Conservation (phyloP, 2,888 invertebrate species). For the Orthosia incerta region DNA sequence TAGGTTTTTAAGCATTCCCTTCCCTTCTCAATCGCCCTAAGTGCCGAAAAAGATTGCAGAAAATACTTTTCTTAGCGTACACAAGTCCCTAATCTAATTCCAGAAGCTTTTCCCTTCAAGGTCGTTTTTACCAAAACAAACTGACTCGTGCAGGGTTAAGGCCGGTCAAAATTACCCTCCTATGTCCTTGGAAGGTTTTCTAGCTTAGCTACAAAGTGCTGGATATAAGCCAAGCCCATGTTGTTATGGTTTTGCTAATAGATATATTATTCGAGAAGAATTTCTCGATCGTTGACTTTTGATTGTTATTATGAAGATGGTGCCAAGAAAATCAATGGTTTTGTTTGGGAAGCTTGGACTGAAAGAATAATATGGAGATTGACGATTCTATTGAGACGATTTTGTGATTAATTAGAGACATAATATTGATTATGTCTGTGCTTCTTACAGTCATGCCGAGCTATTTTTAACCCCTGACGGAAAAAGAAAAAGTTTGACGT, state of each 20-base stretch:
- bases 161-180: slow-evolving; percentile 32
- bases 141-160: slow-evolving; percentile 38
- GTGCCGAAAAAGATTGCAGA: not conserved
- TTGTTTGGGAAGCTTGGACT: not conserved
- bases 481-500: too few species aligned
- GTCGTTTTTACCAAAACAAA: slow-evolving; percentile 43
- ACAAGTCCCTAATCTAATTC: slow-evolving; percentile 22
- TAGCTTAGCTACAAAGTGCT: slow-evolving; percentile 27
- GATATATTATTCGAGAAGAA: slow-evolving; percentile 31
- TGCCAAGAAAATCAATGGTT: slow-evolving; percentile 42
- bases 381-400: not conserved
- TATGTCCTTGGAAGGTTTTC: slow-evolving; percentile 44
- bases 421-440: not conserved
- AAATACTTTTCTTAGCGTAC: slow-evolving; percentile 14
- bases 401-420: not conserved
- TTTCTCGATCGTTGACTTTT: slow-evolving; percentile 18
- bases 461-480: too few species aligned
- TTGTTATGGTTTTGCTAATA: slow-evolving; percentile 19
- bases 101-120: slow-evolving; percentile 7
- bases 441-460: too few species aligned
- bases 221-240: slow-evolving; percentile 57
- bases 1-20: not conserved
- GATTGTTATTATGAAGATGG: slow-evolving; percentile 9
- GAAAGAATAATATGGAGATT: not conserved
- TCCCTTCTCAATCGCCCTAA: not conserved